Evolutionary conservation across 2,797 vertebrate genomes (phyloP).

Genomic region (Semaprochilodus insignis): DNA sequence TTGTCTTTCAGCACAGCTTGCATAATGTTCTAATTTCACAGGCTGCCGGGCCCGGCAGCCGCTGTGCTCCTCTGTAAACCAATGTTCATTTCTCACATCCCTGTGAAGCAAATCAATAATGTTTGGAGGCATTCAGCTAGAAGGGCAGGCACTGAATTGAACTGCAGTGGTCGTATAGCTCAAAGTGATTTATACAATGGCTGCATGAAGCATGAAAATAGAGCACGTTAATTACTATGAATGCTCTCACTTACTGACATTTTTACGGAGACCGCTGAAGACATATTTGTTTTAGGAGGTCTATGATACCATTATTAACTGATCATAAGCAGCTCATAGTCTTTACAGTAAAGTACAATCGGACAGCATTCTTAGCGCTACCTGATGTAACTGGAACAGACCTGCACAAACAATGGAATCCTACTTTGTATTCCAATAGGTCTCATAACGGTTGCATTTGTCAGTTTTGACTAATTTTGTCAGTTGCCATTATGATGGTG

Average conservation of each 20-base stretch:
- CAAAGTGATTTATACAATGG: background rate
- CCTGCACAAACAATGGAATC: too few relatives aligned
- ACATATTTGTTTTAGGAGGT: background rate
- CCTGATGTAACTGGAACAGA: too few relatives aligned
- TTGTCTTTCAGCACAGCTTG: slow-evolving; percentile 14
- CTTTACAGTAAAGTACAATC: background rate
- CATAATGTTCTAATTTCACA: slow-evolving; percentile 35
- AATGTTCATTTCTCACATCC: slow-evolving; percentile 14
- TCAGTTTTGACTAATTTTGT: too few relatives aligned
- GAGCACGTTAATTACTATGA: background rate
- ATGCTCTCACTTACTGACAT: background rate
- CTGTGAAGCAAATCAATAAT: background rate
- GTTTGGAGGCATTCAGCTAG: background rate
- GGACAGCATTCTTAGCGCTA: too few relatives aligned
- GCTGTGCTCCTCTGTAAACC: slow-evolving; percentile 7
- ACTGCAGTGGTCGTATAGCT: background rate
- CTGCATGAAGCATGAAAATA: background rate
- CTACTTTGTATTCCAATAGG: too few relatives aligned
- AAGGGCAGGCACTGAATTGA: background rate
- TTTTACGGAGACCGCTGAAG: too few relatives aligned
- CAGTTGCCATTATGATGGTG: too few relatives aligned
- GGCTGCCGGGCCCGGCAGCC: background rate
- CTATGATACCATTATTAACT: background rate
- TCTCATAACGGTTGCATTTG: too few relatives aligned
- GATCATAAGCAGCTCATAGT: background rate